Evolutionary conservation across 2,797 vertebrate species (phyloP), one percentile per base, ranked within the genome.

Genomic region (Enteromius mattozi): DNA sequence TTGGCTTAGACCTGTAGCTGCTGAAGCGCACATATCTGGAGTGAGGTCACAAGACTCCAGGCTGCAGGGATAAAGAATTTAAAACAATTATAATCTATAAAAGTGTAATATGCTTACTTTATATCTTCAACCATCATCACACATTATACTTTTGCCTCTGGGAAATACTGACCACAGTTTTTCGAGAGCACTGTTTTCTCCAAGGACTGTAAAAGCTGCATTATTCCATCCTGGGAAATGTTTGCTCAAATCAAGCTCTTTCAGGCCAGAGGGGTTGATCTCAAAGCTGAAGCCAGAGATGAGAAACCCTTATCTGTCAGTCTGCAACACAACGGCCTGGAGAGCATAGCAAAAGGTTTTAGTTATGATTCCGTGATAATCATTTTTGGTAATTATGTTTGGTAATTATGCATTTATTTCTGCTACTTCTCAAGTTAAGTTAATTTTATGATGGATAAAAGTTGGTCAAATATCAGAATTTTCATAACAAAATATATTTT

Each of bases 191-290:
- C 82, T 68, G 65, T 72, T 61, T 63, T 78, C 63, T 47, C n/a
- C 35, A 16, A 85, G 30, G 21, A 78, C 76, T 37, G 24, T 56
- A 59, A 83, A 59, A 85, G 47, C 71, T 87, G 77, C 37, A 16
- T 10, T 69, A 85, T 68, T 27, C 65, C n/a, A 35, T 24, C 66
- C 69, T 30, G 80, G 78, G 24, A 80, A 70, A 66, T 87, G 85
- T 33, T 30, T 70, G 61, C 81, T 89, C 24, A 86, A 33, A 75
- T 87, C 83, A 54, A 89, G 74, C 56, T 85, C 83, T 79, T 51
- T 78, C 45, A 88, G 78, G 69, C 75, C 37, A 9, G 21, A 56
- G 37, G 81, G 81, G 54, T 76, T 37, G 19, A 56, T 56, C 30
- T 76, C 30, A 76, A 12, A 37, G 72, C 49, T 76, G 49, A 70